These are phyloP conservation scores for Drosophila littoralis DNA, from an alignment of 1,140 invertebrate genomes.

Conservation along the genomic window DNA sequence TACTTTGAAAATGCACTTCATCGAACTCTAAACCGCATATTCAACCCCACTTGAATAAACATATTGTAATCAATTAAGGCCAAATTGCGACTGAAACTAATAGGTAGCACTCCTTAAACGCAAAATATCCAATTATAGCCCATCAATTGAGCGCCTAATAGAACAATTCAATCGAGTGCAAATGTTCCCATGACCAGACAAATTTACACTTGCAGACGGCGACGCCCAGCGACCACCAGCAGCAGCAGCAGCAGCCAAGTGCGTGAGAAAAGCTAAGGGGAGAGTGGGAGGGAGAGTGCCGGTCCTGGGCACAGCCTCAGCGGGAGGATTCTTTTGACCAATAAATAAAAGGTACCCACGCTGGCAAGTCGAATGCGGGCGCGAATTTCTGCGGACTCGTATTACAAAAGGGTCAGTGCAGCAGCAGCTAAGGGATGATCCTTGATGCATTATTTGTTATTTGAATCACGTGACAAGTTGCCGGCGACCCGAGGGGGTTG, in stretches of 20 bases:
- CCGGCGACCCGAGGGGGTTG: constrained; percentile 37
- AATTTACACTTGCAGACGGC: constrained; percentile 70
- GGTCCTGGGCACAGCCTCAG: constrained; percentile 12
- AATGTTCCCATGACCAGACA: constrained; percentile 71
- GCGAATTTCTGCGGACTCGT: constrained; percentile 39
- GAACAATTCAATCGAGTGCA: constrained; percentile 59
- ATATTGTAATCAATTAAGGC: constrained; percentile 21
- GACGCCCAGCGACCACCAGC: neutral
- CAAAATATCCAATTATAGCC: constrained; percentile 44
- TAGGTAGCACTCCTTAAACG: neutral
- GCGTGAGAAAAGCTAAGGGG: constrained; percentile 48
- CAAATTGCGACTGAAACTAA: constrained; percentile 14
- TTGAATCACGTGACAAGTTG: constrained; percentile 82
- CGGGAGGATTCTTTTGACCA: constrained; percentile 41
- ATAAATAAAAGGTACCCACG: constrained; percentile 75
- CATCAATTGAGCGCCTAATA: constrained; percentile 61
- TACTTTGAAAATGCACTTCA: neutral
- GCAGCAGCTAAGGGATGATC: constrained; percentile 66
- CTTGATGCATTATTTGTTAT: constrained; percentile 72
- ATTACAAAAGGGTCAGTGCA: constrained; percentile 30
- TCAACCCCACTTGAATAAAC: neutral
- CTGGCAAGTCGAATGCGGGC: constrained; percentile 40
- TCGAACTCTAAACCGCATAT: neutral
- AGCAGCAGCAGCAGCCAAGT: constrained; percentile 26
- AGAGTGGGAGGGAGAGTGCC: constrained; percentile 2